Percentiles rank a stretch among this genome's conserved stretches.
Conservation (phyloP, 2,113 vertebrate species). For the Notarius quadriscutis region DNA sequence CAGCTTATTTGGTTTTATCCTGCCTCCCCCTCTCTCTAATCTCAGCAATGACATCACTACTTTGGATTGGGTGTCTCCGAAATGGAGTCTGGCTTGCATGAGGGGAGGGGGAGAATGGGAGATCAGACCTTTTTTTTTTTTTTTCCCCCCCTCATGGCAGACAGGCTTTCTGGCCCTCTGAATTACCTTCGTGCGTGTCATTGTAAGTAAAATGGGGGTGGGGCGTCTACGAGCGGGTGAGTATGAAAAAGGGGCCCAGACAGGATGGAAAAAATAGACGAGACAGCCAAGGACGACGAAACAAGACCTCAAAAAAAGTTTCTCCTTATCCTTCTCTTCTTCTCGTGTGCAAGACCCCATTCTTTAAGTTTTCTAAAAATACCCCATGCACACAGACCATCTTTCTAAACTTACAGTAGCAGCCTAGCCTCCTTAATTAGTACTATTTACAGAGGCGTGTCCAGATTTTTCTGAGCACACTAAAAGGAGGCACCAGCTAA, state of each 20-base stretch:
- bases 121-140: conserved; percentile 49
- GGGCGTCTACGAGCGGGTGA: neutral
- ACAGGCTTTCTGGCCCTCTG: conserved; percentile 71
- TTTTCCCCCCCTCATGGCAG: conserved; percentile 54
- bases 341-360: conserved; percentile 15
- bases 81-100: conserved; percentile 63
- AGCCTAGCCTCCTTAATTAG: neutral
- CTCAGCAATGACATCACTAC: conserved; percentile 75
- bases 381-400: neutral
- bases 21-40: conserved; percentile 60
- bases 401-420: conserved; percentile 19
- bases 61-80: conserved; percentile 64
- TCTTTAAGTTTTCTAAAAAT: conserved; percentile 27
- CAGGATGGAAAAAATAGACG: conserved; percentile 1
- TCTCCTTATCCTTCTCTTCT: conserved; percentile 17
- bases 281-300: conserved; percentile 30
- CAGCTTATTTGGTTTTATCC: conserved; percentile 40
- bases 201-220: conserved; percentile 37
- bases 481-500: neutral
- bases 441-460: neutral
- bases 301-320: conserved; percentile 13
- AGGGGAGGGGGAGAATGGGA: conserved; percentile 47
- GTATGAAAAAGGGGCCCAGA: conserved; percentile 23
- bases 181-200: conserved; percentile 67
- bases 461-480: neutral